Evolutionary conservation across 2,888 invertebrate species (phyloP).

Genomic region (Caradrina kadenii): DNA sequence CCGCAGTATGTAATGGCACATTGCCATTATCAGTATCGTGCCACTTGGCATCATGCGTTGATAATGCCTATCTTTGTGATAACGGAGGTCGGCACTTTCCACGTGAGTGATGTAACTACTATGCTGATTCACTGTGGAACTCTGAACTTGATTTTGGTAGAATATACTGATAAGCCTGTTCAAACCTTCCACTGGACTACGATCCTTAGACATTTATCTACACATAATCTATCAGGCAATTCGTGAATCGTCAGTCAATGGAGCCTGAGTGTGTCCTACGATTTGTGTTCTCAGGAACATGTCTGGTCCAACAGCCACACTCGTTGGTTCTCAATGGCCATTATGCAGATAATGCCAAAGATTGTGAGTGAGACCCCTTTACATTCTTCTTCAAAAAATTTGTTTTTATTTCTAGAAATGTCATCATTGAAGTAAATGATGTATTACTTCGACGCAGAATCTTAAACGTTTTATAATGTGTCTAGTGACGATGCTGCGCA

Average conservation of each 20-base stretch:
- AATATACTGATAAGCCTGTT: neutral
- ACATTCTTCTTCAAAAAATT: no score
- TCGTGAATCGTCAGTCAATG: neutral
- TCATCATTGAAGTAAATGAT: neutral
- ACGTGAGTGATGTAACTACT: slow-evolving; percentile 37
- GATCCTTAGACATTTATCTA: neutral
- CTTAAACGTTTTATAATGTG: neutral
- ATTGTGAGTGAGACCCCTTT: neutral
- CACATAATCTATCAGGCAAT: neutral
- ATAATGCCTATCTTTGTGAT: slow-evolving; percentile 61
- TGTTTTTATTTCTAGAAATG: neutral
- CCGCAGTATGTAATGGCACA: slow-evolving; percentile 30
- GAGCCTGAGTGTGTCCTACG: neutral
- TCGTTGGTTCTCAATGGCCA: neutral
- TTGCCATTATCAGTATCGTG: slow-evolving; percentile 55
- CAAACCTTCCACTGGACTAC: neutral
- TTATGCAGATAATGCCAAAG: neutral
- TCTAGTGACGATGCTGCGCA: neutral
- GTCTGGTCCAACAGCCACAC: neutral
- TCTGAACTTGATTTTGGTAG: slow-evolving; percentile 11
- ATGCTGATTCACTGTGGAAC: slow-evolving; percentile 28
- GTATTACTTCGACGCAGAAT: neutral
- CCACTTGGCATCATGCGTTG: slow-evolving; percentile 55
- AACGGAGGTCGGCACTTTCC: slow-evolving; percentile 34
- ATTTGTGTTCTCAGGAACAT: neutral